Base-by-base conservation (phyloP, 2,113 vertebrate genomes). In the Rhinogobius similis region DNA sequence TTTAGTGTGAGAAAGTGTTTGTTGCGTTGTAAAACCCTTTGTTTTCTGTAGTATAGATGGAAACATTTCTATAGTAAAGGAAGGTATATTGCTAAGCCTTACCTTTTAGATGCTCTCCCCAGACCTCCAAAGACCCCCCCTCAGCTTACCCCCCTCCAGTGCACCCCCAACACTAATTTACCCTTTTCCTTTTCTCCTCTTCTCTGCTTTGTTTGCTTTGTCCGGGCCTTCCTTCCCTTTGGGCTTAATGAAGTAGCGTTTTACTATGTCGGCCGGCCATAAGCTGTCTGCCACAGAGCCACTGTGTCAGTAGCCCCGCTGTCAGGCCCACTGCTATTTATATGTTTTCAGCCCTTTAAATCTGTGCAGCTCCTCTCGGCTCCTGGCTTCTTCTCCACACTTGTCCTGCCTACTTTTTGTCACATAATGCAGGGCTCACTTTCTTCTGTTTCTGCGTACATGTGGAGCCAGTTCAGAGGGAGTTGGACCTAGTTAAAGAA, bases 201-300 rank as follows among this genome's bases (percentile, higher is more conserved):
- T 73, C 85, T 78, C 39, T 84, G 90, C 87, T 91, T 91, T 92
- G 91, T 93, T 92, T 92, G 90, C 88, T 90, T 93, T 93, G 90
- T 93, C 89, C 83, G 75, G 24, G 81, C 88, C 52, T 88, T 89
- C 79, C 70, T 90, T 81, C 81, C 82, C 78, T 84, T 84, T 86
- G 67, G 87, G 81, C 82, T 91, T 89, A 88, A 91, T 90, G 90
- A 93, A 91, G 89, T 92, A 84, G 89, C 76, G 46, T 83, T 86
- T 87, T 83, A 61, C 83, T 83, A 81, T 78, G 88, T 89, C 82
- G 72, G 79, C 75, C 81, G 73, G 79, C 75, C 72, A 67, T 61
- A 87, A 86, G 86, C 82, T 69, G 65, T 75, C 85, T 82, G 79
- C 81, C 73, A 83, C 75, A 82, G 75, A 82, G 58, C 65, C 75